Base-by-base conservation (phyloP, 2,888 invertebrate species). In the Geotrupes spiniger region DNA sequence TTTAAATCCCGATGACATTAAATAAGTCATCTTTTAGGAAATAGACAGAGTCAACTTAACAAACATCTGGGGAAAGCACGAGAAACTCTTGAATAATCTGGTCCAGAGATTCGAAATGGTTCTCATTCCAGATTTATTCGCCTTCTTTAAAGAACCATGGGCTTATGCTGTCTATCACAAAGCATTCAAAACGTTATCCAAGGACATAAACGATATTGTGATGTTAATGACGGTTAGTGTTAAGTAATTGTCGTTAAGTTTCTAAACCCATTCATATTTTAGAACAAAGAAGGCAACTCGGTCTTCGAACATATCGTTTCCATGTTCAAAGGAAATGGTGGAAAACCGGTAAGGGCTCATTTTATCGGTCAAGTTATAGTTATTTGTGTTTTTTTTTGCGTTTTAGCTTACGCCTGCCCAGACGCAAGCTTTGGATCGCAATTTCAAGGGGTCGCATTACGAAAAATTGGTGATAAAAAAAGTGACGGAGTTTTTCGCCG, bases 51-150 rank as follows among this genome's bases (percentile, higher is more conserved):
- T 37, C 5, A 52, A 49, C 15, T 39, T 45, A 14, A 42, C 14
- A 3, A 36, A 42, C 27, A 64, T 90, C 26, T 89, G 83, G 67
- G 89, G 88, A 0, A 81, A 84, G 56, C 89, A 90, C 65, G 87
- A 89, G 60, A 77, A 78, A 14, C 72, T 84, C 59, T 76, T 89
- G 50, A 85, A 89, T 69, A 83, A 85, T 61, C 61, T 90, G 27
- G 72, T 80, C 39, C 64, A 73, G 11, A 76, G 85, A 46, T 86
- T 78, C 66, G 72, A 80, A 73, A 73, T 79, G 68, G 73, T 78
- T 1, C 68, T 80, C 49, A 82, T 90, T 26, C 70, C 74, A 0
- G 87, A 90, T 64, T 75, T 87, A 4, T 85, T 75, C 64, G 76
- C 78, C 4, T 86, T 78, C 71, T 87, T 88, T 71, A 74, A 74